Percentiles rank a stretch among this genome's conserved stretches.
Conservation (phyloP, 2,113 vertebrate species). For the Bostrychus sinensis region DNA sequence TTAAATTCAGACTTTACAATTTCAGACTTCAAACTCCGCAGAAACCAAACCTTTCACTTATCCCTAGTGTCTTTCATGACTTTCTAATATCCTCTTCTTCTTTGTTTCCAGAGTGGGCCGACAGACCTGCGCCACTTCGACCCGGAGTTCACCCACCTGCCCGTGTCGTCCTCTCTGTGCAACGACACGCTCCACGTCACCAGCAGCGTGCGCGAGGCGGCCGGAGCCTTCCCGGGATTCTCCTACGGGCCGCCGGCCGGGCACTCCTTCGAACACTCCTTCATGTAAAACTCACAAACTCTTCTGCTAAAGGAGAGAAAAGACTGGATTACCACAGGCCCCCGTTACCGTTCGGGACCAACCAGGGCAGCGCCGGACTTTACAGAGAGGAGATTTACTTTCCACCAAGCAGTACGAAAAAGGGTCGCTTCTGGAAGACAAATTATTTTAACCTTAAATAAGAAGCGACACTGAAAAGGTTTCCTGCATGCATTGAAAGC, state of each 20-base stretch:
- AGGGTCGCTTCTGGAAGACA: no score
- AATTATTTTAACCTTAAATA: no score
- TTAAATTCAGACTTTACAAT: no score
- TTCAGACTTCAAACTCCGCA: no score
- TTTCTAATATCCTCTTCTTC: background rate
- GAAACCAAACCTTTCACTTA: no score
- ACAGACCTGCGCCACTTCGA: constrained; percentile 83
- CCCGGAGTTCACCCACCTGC: constrained; percentile 83
- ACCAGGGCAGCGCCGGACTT: background rate
- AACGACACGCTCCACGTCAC: constrained; percentile 70
- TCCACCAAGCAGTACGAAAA: background rate
- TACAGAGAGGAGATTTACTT: background rate
- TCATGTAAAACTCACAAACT: constrained; percentile 56
- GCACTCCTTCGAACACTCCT: constrained; percentile 61
- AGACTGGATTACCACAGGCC: background rate
- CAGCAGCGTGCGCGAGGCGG: constrained; percentile 79
- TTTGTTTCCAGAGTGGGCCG: constrained; percentile 74
- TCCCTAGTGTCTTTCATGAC: background rate
- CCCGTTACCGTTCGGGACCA: constrained; percentile 7
- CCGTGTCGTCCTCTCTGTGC: constrained; percentile 79
- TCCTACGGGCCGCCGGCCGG: constrained; percentile 79
- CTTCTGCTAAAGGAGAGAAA: background rate
- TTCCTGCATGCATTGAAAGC: no score
- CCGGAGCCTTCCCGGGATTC: constrained; percentile 83
- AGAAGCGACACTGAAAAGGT: no score